A percentile compares a stretch with the other conserved stretches of the same genome.
Conservation (phyloP, 2,888 invertebrate genomes). For the Lasioglossum villosulum region DNA sequence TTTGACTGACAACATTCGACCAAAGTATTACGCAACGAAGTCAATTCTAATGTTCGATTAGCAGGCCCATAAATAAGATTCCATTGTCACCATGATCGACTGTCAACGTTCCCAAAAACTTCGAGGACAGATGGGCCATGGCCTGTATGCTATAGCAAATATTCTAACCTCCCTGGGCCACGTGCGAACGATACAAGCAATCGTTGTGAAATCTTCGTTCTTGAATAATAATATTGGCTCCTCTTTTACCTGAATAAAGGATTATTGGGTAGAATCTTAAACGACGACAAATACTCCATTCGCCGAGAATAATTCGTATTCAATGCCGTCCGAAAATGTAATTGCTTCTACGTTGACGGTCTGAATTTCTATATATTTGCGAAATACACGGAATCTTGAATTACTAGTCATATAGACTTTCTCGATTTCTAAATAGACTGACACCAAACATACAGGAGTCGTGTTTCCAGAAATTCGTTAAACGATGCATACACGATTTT, state of each 20-base stretch:
- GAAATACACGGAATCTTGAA: slow-evolving; percentile 12
- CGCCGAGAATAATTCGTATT: not conserved
- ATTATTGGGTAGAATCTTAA: slow-evolving; percentile 17
- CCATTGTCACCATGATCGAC: not conserved
- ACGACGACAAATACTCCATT: slow-evolving; percentile 24
- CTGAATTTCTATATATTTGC: slow-evolving; percentile 27
- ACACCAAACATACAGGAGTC: slow-evolving; percentile 25
- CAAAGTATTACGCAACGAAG: not conserved
- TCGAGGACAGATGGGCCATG: slow-evolving; percentile 53
- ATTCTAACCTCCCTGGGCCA: slow-evolving; percentile 18
- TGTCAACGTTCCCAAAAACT: slow-evolving; percentile 50
- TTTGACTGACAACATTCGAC: not conserved
- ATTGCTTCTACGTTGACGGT: slow-evolving; percentile 15
- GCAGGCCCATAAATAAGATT: not conserved
- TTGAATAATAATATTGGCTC: not conserved
- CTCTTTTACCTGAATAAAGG: not conserved
- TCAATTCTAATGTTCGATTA: not conserved
- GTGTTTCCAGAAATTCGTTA: not conserved
- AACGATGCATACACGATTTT: not conserved
- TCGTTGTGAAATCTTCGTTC: not conserved
- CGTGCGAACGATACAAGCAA: not conserved
- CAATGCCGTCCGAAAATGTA: not conserved
- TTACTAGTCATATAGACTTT: slow-evolving; percentile 1
- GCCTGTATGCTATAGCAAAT: slow-evolving; percentile 64
- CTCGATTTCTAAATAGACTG: not conserved